Evolutionary conservation across 2,113 vertebrate species (phyloP).

Genomic region (Tapirus terrestris): DNA sequence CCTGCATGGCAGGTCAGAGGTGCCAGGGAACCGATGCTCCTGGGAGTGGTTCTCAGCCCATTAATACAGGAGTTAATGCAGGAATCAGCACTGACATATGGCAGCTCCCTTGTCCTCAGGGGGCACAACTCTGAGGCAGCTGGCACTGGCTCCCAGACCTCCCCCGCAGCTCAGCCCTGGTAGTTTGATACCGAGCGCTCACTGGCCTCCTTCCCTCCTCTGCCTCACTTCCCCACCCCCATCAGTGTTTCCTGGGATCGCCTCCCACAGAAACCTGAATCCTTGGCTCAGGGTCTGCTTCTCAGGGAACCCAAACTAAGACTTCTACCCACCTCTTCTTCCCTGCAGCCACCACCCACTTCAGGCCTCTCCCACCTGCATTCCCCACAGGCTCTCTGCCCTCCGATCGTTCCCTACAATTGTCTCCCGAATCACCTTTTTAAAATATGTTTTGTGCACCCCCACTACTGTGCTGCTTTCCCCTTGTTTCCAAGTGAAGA

Average conservation of each 20-base stretch:
- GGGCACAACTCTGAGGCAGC: background rate
- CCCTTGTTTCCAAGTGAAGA: background rate
- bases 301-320: background rate
- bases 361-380: background rate
- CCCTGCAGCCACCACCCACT: background rate
- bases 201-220: background rate
- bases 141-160: background rate
- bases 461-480: background rate
- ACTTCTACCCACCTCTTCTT: background rate
- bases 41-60: background rate
- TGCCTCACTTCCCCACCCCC: background rate
- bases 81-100: background rate
- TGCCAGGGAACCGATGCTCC: background rate
- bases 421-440: background rate
- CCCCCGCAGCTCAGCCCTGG: background rate
- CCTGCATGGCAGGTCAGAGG: background rate
- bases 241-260: background rate
- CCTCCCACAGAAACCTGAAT: background rate
- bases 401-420: background rate
- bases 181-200: background rate
- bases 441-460: background rate
- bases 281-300: background rate
- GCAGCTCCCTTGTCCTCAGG: background rate
- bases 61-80: fast-evolving
- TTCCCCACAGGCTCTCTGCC: background rate